phyloP scores from a whole-genome alignment of 2,888 invertebrate species.

The Tiphia femorata region DNA sequence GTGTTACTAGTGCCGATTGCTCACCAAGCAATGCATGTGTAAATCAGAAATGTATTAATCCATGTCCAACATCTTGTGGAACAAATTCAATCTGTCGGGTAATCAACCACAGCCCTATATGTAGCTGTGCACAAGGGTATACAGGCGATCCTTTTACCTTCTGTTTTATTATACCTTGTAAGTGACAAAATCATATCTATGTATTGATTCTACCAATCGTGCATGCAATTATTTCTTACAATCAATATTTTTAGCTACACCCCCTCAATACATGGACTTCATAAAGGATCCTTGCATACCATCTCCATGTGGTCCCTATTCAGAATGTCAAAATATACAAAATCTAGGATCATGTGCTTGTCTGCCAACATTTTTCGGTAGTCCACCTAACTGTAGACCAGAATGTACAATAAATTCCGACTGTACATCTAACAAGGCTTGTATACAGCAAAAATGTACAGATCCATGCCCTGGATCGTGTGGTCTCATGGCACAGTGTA shows the following conservation, averaged over 20 bases:
- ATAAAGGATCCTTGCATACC: slow-evolving; percentile 78
- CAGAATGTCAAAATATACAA: slow-evolving; percentile 78
- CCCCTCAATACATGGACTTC: slow-evolving; percentile 1
- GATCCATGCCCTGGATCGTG: slow-evolving; percentile 83
- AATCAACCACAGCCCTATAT: slow-evolving; percentile 70
- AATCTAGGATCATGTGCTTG: slow-evolving; percentile 71
- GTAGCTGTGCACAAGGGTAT: slow-evolving; percentile 73
- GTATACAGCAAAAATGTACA: slow-evolving; percentile 76
- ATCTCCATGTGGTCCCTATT: slow-evolving; percentile 86
- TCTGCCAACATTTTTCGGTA: slow-evolving; percentile 72
- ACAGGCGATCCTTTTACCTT: slow-evolving; percentile 83
- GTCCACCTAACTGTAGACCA: slow-evolving; percentile 78
- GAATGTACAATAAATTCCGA: slow-evolving; percentile 77
- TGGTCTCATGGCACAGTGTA: slow-evolving; percentile 78
- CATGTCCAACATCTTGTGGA: slow-evolving; percentile 82
- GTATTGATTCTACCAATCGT: background rate
- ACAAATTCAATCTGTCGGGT: slow-evolving; percentile 79
- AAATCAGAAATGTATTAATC: slow-evolving; percentile 82
- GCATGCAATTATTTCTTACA: too few relatives aligned
- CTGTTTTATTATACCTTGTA: slow-evolving; percentile 72
- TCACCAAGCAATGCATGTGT: slow-evolving; percentile 80
- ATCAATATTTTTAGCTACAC: slow-evolving; percentile 21
- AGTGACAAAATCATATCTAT: slow-evolving; percentile 1
- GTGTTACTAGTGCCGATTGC: slow-evolving; percentile 85
- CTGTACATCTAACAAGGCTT: slow-evolving; percentile 76